Conservation (phyloP, 2,888 invertebrate genomes). For the Polietes domitor region DNA sequence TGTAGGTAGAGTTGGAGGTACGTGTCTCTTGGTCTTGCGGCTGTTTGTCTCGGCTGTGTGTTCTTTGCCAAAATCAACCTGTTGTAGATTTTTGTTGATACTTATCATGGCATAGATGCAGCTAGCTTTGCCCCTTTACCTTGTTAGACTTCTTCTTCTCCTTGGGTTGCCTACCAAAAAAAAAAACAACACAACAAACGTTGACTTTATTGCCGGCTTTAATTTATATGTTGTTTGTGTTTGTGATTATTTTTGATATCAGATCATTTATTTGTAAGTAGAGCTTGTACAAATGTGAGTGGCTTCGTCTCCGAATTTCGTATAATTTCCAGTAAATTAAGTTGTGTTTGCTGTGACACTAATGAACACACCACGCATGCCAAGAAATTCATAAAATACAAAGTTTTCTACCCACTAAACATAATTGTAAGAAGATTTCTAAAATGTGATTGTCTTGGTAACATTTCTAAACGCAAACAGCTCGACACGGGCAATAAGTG, state of each 20-base stretch:
- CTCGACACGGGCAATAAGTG: too few species aligned
- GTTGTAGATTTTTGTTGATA: slow-evolving; percentile 24
- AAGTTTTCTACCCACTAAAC: not conserved
- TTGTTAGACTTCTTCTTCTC: not conserved
- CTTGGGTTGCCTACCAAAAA: not conserved
- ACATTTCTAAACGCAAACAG: not conserved
- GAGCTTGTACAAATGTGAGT: slow-evolving; percentile 19
- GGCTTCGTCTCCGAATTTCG: not conserved
- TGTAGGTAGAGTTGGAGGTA: not conserved
- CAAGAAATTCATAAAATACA: not conserved
- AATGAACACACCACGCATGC: not conserved
- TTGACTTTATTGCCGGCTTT: not conserved
- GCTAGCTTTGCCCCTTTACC: not conserved
- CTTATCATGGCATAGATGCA: slow-evolving; percentile 11
- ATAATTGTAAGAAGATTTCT: not conserved
- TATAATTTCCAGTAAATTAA: slow-evolving; percentile 38
- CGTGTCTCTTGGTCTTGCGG: not conserved
- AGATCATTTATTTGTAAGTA: slow-evolving; percentile 13
- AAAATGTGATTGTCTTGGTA: not conserved
- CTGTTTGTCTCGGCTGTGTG: not conserved
- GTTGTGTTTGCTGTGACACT: slow-evolving; percentile 43
- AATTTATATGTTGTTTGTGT: not conserved
- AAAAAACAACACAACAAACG: too few species aligned
- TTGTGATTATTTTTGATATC: not conserved
- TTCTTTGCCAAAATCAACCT: slow-evolving; percentile 35